phyloP scores from a whole-genome alignment of 1,140 invertebrate species.

The Rhagoletis zephyria region DNA sequence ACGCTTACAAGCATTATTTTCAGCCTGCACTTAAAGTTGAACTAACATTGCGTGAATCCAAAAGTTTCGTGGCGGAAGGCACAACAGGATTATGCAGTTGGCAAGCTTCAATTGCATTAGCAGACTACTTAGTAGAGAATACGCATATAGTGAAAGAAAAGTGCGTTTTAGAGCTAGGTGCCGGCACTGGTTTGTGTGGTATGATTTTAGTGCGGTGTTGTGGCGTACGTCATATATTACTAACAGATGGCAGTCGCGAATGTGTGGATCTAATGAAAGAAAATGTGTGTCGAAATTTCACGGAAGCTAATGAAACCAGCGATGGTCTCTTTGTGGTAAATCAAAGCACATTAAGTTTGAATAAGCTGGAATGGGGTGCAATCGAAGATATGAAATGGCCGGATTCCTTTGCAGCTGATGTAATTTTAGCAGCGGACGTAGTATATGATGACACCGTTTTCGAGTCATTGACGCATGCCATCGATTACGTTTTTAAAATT shows the following conservation, averaged over 20 bases:
- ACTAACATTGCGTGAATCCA: slow-evolving; percentile 66
- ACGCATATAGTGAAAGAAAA: slow-evolving; percentile 57
- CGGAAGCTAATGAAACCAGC: background rate
- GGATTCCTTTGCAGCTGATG: slow-evolving; percentile 53
- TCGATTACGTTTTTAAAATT: slow-evolving; percentile 63
- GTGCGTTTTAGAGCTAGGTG: slow-evolving; percentile 66
- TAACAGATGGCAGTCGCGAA: slow-evolving; percentile 67
- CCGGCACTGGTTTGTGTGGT: slow-evolving; percentile 67
- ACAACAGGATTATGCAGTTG: slow-evolving; percentile 71
- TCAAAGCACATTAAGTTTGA: background rate
- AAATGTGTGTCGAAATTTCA: slow-evolving; percentile 65
- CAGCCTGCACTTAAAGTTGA: slow-evolving; percentile 55
- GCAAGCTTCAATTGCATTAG: slow-evolving; percentile 68
- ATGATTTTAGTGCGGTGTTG: slow-evolving; percentile 63
- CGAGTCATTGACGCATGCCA: slow-evolving; percentile 59
- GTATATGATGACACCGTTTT: slow-evolving; percentile 69
- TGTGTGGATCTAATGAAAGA: slow-evolving; percentile 67
- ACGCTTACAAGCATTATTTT: slow-evolving; percentile 68
- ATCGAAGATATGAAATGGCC: slow-evolving; percentile 59
- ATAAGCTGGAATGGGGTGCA: slow-evolving; percentile 61
- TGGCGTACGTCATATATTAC: slow-evolving; percentile 59
- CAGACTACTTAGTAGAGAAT: slow-evolving; percentile 66
- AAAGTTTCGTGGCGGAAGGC: slow-evolving; percentile 68
- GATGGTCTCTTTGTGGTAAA: background rate
- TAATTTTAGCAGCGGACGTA: slow-evolving; percentile 69